These are phyloP conservation scores for Acanthoscelides obtectus DNA, from an alignment of 2,888 invertebrate genomes.

Conservation along the genomic window DNA sequence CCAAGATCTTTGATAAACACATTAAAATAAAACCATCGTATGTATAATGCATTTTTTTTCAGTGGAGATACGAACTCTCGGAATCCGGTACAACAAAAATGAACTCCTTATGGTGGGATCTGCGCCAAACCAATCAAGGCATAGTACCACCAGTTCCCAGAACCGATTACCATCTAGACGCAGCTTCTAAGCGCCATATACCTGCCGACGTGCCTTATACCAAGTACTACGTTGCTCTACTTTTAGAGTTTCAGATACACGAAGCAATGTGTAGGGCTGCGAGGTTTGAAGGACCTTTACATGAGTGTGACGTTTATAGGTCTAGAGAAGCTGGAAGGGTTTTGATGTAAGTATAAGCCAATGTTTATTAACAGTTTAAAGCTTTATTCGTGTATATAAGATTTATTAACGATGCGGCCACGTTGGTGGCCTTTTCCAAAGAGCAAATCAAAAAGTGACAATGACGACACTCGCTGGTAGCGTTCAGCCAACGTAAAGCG, in stretches of 20 bases:
- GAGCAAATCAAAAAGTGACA: no score
- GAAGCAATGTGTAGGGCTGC: slow-evolving; percentile 71
- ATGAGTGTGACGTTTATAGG: slow-evolving; percentile 77
- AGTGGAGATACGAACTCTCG: slow-evolving; percentile 81
- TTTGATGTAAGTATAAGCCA: slow-evolving; percentile 57
- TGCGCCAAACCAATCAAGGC: slow-evolving; percentile 68
- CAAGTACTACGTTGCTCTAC: slow-evolving; percentile 76
- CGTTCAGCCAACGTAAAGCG: no score
- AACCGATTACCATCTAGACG: slow-evolving; percentile 73
- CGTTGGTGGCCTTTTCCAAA: no score
- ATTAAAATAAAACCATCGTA: no score
- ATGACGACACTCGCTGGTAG: no score
- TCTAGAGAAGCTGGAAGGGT: slow-evolving; percentile 75
- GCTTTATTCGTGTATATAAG: no score
- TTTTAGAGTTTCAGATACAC: slow-evolving; percentile 83
- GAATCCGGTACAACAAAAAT: slow-evolving; percentile 66
- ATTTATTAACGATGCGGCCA: no score
- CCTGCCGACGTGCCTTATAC: slow-evolving; percentile 67
- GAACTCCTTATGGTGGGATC: slow-evolving; percentile 74
- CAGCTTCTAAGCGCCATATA: slow-evolving; percentile 79
- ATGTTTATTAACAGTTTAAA: no score
- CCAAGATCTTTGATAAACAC: no score
- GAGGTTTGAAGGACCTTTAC: slow-evolving; percentile 56
- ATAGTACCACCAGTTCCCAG: slow-evolving; percentile 66
- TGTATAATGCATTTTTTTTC: slow-evolving; percentile 27